Evolutionary conservation across 2,888 invertebrate species (phyloP), one percentile per base, ranked within the genome.

Genomic region (Gryllus longicercus): DNA sequence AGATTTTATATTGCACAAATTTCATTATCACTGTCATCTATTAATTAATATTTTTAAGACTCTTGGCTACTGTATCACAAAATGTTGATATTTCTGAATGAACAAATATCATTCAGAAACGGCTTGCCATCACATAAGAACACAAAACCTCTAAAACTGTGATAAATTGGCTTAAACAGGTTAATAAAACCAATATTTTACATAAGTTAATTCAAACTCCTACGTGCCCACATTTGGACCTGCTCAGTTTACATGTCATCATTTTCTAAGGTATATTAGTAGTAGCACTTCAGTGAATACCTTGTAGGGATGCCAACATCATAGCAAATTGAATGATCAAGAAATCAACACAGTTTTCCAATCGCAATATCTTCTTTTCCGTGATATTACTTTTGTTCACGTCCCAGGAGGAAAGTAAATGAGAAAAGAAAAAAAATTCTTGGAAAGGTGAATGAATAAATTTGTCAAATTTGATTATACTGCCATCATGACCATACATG

Each of bases 121-220:
- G 2, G 5, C n/a, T 63, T 63, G 63, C 63, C n/a, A 63, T n/a
- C 14, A 63, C n/a, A 38, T n/a, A 63, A 8, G 8, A n/a, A 63
- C 8, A 63, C 16, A 63, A n/a, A 63, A 63, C 16, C 63, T 63
- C 11, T 63, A 63, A 63, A 18, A 63, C 5, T 38, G 38, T 38
- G 38, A 38, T 38, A 38, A 38, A 38, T 38, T 38, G 38, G 38
- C 38, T 38, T 38, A 38, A 38, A 38, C 38, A 38, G 38, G 38
- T 38, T 38, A 38, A 38, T 38, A 38, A 38, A 38, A 38, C 38
- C 38, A 63, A 63, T 63, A 63, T 63, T 63, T 63, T 63, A 63
- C 63, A 63, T 18, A 63, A 63, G 63, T 63, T 63, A 63, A 63
- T 63, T 18, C 63, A 63, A 63, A 63, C 63, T 63, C 63, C 63